A percentile compares a stretch with the other conserved stretches of the same genome.
Evolutionary conservation across 2,888 invertebrate genomes (phyloP).

Genomic region (Galerucella nymphaeae): DNA sequence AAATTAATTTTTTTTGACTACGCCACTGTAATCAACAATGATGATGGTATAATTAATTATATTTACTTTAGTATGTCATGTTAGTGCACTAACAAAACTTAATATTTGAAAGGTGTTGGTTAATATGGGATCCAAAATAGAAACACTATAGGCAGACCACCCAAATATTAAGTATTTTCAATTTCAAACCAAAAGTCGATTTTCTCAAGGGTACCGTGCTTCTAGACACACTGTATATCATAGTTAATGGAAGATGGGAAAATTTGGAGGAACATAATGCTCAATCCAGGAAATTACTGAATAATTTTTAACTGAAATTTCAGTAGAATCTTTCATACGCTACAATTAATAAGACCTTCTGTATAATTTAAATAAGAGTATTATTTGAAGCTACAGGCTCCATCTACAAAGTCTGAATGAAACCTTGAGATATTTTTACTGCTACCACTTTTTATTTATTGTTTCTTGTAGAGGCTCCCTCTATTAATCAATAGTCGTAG

Average conservation of each 20-base stretch:
- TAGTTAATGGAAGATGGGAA: too few species aligned
- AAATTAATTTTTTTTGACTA: background rate
- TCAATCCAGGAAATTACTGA: too few species aligned
- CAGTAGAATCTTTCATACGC: too few species aligned
- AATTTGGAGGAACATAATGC: too few species aligned
- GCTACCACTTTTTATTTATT: background rate
- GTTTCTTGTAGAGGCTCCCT: background rate
- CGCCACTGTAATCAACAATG: constrained; percentile 5
- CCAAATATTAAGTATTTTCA: background rate
- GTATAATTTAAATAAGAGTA: too few species aligned
- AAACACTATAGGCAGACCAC: background rate
- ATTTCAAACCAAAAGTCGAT: too few species aligned
- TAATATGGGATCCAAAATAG: background rate
- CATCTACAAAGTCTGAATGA: background rate
- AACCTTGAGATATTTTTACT: background rate
- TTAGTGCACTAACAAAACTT: background rate
- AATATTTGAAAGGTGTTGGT: constrained; percentile 2
- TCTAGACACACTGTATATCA: too few species aligned
- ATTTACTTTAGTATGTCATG: background rate
- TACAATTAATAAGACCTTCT: too few species aligned
- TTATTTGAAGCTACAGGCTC: too few species aligned
- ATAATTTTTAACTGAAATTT: too few species aligned
- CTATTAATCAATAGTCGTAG: background rate
- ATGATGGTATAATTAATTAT: constrained; percentile 24
- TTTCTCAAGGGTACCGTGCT: too few species aligned